Base-by-base conservation (phyloP, 2,113 vertebrate genomes). In the Spea multiplicata region DNA sequence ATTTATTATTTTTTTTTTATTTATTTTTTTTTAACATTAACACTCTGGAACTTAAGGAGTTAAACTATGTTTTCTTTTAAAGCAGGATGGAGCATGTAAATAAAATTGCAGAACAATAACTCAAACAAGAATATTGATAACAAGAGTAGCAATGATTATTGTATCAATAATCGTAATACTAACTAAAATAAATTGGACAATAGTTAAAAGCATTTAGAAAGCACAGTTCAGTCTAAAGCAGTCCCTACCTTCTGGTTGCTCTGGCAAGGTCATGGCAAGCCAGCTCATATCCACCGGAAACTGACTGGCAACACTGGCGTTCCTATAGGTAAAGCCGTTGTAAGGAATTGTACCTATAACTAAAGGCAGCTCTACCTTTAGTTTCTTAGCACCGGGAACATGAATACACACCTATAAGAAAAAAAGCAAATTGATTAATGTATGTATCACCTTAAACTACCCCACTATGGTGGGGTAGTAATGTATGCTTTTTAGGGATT, bases 311-410 rank as follows among this genome's bases (percentile, higher is more conserved):
- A 92, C 55, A 81, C 90, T 91, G 81, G 89, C 86, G 84, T 91
- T 92, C 75, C 91, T 87, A 85, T 90, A 92, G 81, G 85, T 90
- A 84, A 93, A 90, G 69, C 88, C 89, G 64, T 84, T 88, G 66
- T 88, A 93, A 0, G 93, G 94, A 75, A 94, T 86, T 4, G 93
- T 95, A 82, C 94, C 93, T 52, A 95, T 93, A 78, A 95, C 93
- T 44, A 95, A 74, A 10, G 94, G 94, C 85, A 95, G 86, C 87
- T 94, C 91, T 45, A 93, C 89, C 88, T 90, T 90, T 85, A 95
- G 16, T 17, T 92, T 94, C 83, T 92, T 92, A 88, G 93, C 91
- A 89, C 94, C 94, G 78, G 94, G 94, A 86, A 95, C 94, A 84
- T 94, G 92, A 85, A 94, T 88, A 73, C 93, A 93, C 0, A 95